Evolutionary conservation across 2,888 invertebrate species (phyloP).

Genomic region (Coleophora deauratella): DNA sequence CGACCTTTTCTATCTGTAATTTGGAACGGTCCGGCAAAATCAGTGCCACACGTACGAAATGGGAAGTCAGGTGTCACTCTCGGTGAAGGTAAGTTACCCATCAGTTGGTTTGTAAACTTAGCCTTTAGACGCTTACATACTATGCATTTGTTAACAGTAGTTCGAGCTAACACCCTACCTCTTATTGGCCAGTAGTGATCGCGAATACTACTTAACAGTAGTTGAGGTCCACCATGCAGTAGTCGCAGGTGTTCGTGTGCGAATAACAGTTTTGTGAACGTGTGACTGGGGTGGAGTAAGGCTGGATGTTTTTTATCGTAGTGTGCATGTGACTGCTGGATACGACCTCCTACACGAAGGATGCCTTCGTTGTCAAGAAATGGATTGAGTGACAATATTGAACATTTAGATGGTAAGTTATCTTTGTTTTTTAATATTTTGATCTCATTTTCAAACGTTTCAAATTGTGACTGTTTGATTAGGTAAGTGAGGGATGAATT

Average conservation of each 20-base stretch:
- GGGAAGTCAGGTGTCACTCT: slow-evolving; percentile 10
- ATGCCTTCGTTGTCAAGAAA: background rate
- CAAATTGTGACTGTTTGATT: background rate
- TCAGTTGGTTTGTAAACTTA: slow-evolving; percentile 1
- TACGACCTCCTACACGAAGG: background rate
- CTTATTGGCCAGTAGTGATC: background rate
- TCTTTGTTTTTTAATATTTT: background rate
- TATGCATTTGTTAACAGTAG: background rate
- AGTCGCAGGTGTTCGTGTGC: background rate
- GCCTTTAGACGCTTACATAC: background rate
- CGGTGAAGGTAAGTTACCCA: slow-evolving; percentile 11
- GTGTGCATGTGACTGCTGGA: background rate
- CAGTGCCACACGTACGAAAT: slow-evolving; percentile 4
- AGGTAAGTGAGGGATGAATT: background rate
- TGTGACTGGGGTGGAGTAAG: background rate
- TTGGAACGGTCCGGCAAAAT: slow-evolving; percentile 8
- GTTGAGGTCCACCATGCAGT: background rate
- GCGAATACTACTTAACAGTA: background rate
- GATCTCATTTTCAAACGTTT: background rate
- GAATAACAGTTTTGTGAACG: background rate
- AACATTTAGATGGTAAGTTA: background rate
- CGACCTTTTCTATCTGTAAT: slow-evolving; percentile 10
- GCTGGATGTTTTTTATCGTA: background rate
- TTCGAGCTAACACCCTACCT: too few relatives aligned
- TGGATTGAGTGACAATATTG: background rate